These are phyloP conservation scores for Karalla daura DNA, from an alignment of 2,797 vertebrate species.

Conservation along the genomic window DNA sequence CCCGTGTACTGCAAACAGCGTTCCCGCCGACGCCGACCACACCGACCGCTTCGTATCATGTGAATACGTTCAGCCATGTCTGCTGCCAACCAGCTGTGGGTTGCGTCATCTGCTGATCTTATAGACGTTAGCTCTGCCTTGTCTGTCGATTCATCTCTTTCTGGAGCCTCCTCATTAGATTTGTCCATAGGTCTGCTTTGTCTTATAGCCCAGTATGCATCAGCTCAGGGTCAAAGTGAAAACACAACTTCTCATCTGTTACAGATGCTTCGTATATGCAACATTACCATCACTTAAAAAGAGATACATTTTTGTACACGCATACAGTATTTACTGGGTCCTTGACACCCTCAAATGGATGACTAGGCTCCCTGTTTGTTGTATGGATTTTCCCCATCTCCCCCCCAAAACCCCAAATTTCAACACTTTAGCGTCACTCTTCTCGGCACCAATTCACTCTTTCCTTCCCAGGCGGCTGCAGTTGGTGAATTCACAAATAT, in stretches of 20 bases:
- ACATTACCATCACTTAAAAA: background rate
- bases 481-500: conserved; percentile 24
- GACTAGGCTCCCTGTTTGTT: background rate
- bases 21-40: background rate
- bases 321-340: background rate
- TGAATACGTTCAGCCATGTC: conserved; percentile 4
- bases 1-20: background rate
- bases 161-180: background rate
- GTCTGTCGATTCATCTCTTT: background rate
- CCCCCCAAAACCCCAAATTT: background rate
- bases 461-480: conserved; percentile 17
- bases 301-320: too few relatives aligned
- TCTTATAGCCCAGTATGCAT: background rate
- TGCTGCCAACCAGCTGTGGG: background rate
- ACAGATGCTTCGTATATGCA: background rate
- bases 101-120: conserved; percentile 1
- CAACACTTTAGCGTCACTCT: background rate
- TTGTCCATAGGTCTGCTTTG: background rate
- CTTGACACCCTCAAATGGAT: background rate
- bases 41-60: background rate
- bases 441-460: background rate
- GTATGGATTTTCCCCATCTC: background rate
- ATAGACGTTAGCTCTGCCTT: too few relatives aligned
- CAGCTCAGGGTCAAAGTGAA: background rate
- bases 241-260: background rate